These are phyloP conservation scores for Cosmopolites sordidus DNA, from an alignment of 2,888 invertebrate species.

Conservation along the genomic window DNA sequence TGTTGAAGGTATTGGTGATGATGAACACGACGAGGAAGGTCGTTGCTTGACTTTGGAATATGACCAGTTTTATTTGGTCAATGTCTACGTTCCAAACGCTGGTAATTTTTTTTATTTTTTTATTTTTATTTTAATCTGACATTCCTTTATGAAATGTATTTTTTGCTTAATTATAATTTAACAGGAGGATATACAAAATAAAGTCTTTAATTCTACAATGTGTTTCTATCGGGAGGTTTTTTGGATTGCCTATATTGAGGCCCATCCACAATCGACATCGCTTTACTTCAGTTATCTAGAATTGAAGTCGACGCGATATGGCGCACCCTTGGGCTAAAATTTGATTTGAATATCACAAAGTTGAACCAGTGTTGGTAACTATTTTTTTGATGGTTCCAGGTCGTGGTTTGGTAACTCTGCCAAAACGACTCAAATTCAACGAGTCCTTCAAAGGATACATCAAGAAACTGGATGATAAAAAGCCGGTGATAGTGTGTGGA, in stretches of 20 bases:
- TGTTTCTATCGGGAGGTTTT: too few species aligned
- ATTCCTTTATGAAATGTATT: not conserved
- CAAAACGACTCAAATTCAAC: constrained; percentile 89
- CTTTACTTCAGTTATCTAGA: too few species aligned
- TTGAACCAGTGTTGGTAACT: too few species aligned
- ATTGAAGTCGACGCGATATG: too few species aligned
- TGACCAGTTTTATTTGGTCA: constrained; percentile 83
- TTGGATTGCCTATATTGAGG: too few species aligned
- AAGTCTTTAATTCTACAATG: too few species aligned
- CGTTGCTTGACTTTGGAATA: constrained; percentile 88
- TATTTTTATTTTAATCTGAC: not conserved
- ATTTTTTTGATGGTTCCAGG: too few species aligned
- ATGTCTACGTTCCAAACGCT: constrained; percentile 93
- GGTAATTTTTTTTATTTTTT: constrained; percentile 33
- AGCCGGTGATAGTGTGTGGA: constrained; percentile 92
- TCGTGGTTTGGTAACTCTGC: constrained; percentile 77
- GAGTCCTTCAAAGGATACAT: constrained; percentile 73
- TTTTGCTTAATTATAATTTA: too few species aligned
- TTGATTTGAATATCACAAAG: too few species aligned
- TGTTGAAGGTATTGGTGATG: constrained; percentile 72
- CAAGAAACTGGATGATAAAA: constrained; percentile 74
- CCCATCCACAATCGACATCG: too few species aligned
- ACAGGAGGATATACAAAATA: not conserved
- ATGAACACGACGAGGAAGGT: constrained; percentile 75
- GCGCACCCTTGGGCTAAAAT: too few species aligned